phyloP scores from a whole-genome alignment of 2,797 vertebrate species.

The Neopelma chrysocephalum region DNA sequence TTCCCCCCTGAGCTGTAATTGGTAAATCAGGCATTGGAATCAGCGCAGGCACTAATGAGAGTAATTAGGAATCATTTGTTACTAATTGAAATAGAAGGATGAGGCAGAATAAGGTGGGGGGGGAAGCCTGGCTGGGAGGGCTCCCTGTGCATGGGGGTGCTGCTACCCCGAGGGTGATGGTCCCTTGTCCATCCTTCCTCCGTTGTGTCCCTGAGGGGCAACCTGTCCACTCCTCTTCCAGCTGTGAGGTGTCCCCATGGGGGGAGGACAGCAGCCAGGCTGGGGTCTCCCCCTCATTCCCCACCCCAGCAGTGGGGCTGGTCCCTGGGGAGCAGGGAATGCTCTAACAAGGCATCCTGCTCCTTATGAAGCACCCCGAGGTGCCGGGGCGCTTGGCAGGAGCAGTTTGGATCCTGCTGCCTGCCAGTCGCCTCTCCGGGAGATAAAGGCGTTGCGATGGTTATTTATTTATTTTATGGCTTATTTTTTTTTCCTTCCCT shows the following conservation, averaged over 20 bases:
- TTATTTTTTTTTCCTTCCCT: background rate
- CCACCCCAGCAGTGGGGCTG: background rate
- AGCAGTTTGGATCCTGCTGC: background rate
- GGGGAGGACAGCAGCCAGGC: accelerated
- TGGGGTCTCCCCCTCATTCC: background rate
- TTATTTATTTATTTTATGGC: constrained; percentile 18
- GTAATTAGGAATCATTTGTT: constrained; percentile 74
- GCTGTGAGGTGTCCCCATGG: background rate
- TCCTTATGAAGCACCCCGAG: background rate
- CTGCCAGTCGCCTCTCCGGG: background rate
- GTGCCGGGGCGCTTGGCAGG: background rate
- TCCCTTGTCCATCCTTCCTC: background rate
- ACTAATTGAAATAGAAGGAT: constrained; percentile 69
- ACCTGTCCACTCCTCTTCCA: background rate
- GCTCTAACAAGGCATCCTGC: background rate
- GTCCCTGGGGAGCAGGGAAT: background rate
- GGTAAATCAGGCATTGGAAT: constrained; percentile 72
- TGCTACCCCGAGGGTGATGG: background rate
- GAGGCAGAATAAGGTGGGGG: constrained; percentile 10
- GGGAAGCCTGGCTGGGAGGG: background rate
- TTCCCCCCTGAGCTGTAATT: constrained; percentile 64
- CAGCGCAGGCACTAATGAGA: constrained; percentile 63
- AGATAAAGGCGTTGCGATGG: background rate
- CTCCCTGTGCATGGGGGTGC: background rate
- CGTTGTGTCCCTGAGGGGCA: background rate